phyloP scores from a whole-genome alignment of 2,797 vertebrate genomes.

The Diplodus sargus region DNA sequence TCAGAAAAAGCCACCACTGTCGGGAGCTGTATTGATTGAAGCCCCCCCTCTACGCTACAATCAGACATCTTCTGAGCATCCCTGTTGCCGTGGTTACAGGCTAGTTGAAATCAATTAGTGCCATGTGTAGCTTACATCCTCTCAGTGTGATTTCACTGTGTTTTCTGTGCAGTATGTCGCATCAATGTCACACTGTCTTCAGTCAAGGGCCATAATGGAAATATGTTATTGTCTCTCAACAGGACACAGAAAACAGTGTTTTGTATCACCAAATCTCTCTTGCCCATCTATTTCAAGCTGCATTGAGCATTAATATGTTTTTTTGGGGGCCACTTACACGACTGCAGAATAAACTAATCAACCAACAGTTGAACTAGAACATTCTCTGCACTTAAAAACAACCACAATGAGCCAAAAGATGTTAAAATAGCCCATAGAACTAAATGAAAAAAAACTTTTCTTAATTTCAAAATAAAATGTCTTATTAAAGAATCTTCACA shows the following conservation, averaged over 20 bases:
- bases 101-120: conserved; percentile 39
- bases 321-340: neutral
- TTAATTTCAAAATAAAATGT: neutral
- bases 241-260: neutral
- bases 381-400: neutral
- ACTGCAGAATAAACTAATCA: neutral
- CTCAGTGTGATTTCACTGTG: neutral
- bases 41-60: conserved; percentile 16
- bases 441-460: neutral
- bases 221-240: neutral
- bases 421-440: neutral
- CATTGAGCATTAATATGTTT: neutral
- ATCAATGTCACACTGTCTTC: neutral
- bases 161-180: neutral
- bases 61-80: conserved; percentile 52
- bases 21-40: conserved; percentile 58
- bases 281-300: neutral
- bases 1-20: conserved; percentile 21
- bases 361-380: too few species aligned
- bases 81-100: conserved; percentile 59
- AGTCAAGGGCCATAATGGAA: neutral
- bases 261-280: neutral
- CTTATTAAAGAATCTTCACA: neutral
- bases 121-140: neutral
- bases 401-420: neutral